Percentiles rank a stretch among this genome's conserved stretches.
These are phyloP conservation scores for Sarcophaga subvicina DNA, from an alignment of 2,888 invertebrate genomes.

Conservation along the genomic window DNA sequence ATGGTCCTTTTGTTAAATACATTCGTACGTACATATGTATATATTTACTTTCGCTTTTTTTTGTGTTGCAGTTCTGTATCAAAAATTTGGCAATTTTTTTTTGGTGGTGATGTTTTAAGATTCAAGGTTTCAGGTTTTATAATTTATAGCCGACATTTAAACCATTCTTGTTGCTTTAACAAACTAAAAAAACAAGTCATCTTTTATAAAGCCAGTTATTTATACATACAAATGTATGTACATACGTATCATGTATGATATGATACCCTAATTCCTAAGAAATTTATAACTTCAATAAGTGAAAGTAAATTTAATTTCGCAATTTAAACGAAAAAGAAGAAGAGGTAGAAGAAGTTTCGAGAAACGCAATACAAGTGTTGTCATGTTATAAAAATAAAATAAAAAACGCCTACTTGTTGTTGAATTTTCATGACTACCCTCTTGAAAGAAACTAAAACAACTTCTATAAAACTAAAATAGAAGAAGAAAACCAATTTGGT, in stretches of 20 bases:
- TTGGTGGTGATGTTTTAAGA: conserved; percentile 24
- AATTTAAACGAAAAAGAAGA: not conserved
- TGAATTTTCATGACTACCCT: conserved; percentile 33
- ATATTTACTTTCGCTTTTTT: conserved; percentile 64
- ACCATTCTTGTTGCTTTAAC: too few relatives aligned
- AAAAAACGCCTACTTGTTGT: conserved; percentile 42
- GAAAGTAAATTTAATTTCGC: conserved; percentile 30
- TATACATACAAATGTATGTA: too few relatives aligned
- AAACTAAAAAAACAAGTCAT: too few relatives aligned
- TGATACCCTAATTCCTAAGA: conserved; percentile 15
- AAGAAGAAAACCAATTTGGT: conserved; percentile 21
- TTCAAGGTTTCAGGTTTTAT: conserved; percentile 40
- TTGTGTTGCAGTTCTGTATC: not conserved
- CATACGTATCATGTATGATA: too few relatives aligned
- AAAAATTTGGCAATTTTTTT: conserved; percentile 38
- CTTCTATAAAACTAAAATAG: not conserved
- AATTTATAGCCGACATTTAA: not conserved
- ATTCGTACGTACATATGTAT: not conserved
- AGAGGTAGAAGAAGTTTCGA: not conserved
- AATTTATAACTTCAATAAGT: conserved; percentile 33
- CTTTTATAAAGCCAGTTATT: too few relatives aligned
- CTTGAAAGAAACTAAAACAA: not conserved
- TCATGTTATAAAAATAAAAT: too few relatives aligned
- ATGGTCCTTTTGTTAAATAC: conserved; percentile 57
- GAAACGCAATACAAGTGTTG: too few relatives aligned